These are phyloP conservation scores for Macrobrachium nipponense DNA, from an alignment of 1,140 invertebrate genomes.

Conservation along the genomic window DNA sequence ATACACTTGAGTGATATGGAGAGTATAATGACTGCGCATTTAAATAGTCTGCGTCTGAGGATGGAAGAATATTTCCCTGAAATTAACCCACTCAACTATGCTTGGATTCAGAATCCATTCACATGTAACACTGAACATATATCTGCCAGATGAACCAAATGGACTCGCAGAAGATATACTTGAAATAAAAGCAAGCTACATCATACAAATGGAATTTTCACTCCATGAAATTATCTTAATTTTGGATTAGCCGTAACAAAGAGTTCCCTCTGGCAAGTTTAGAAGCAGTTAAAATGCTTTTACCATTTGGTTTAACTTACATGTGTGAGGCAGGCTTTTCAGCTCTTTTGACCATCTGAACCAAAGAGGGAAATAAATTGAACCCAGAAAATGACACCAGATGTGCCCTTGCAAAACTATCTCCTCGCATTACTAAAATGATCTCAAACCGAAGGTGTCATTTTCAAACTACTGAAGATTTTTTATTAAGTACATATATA, in stretches of 20 bases:
- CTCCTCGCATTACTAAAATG: too few relatives aligned
- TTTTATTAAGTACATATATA: too few relatives aligned
- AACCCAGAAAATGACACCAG: conserved; percentile 34
- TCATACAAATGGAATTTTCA: conserved; percentile 22
- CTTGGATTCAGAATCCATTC: conserved; percentile 30
- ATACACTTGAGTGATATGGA: too few relatives aligned
- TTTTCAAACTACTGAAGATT: too few relatives aligned
- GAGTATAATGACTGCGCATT: conserved; percentile 30
- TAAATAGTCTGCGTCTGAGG: conserved; percentile 26
- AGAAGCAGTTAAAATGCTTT: conserved; percentile 4
- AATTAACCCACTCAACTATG: conserved; percentile 31
- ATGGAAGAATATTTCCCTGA: conserved; percentile 36
- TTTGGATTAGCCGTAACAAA: too few relatives aligned
- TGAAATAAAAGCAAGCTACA: conserved; percentile 26
- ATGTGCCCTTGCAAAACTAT: conserved; percentile 14
- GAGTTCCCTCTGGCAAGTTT: too few relatives aligned
- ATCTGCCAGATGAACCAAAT: conserved; percentile 40
- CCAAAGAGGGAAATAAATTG: conserved; percentile 28
- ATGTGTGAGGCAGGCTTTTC: conserved; percentile 31
- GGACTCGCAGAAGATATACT: conserved; percentile 26
- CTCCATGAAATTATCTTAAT: conserved; percentile 13
- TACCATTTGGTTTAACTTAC: conserved; percentile 28
- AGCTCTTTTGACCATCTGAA: conserved; percentile 23
- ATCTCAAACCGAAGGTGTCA: too few relatives aligned
- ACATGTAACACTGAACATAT: conserved; percentile 40